phyloP scores from a whole-genome alignment of 2,113 vertebrate species.

The Nanorana parkeri region DNA sequence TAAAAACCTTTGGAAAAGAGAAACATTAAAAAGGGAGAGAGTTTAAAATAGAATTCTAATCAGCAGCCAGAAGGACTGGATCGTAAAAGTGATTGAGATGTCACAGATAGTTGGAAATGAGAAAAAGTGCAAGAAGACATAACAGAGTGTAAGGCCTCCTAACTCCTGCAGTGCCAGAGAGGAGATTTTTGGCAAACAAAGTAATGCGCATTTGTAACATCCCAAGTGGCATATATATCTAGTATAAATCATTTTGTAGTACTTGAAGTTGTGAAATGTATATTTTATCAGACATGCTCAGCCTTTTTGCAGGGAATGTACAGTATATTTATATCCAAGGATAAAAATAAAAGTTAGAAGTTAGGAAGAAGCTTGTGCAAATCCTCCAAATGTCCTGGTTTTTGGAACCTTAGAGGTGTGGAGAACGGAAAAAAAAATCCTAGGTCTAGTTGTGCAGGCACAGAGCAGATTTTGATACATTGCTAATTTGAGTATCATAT shows the following conservation, averaged over 20 bases:
- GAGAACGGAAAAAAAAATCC: too few species aligned
- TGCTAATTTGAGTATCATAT: too few species aligned
- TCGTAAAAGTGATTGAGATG: conserved; percentile 63
- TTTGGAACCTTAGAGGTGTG: too few species aligned
- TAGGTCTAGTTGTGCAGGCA: too few species aligned
- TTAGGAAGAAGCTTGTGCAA: too few species aligned
- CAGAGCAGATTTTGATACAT: too few species aligned
- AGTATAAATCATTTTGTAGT: neutral
- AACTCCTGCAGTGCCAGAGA: conserved; percentile 24
- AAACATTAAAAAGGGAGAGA: conserved; percentile 60
- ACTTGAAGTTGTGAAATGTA: neutral
- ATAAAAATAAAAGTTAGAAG: too few species aligned
- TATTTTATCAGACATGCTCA: neutral
- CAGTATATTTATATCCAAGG: too few species aligned
- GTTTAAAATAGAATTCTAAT: conserved; percentile 67
- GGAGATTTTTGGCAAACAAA: neutral
- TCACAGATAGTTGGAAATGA: conserved; percentile 62
- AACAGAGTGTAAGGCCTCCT: conserved; percentile 3
- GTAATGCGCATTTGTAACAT: neutral
- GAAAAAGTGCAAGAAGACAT: conserved; percentile 15
- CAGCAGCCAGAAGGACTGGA: conserved; percentile 61
- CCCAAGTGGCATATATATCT: neutral
- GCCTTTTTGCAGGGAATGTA: neutral
- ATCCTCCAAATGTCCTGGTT: too few species aligned
- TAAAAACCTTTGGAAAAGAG: conserved; percentile 50